These are phyloP conservation scores for Montipora capitata DNA, from an alignment of 92 coral and sea anemone genomes.

Conservation along the genomic window DNA sequence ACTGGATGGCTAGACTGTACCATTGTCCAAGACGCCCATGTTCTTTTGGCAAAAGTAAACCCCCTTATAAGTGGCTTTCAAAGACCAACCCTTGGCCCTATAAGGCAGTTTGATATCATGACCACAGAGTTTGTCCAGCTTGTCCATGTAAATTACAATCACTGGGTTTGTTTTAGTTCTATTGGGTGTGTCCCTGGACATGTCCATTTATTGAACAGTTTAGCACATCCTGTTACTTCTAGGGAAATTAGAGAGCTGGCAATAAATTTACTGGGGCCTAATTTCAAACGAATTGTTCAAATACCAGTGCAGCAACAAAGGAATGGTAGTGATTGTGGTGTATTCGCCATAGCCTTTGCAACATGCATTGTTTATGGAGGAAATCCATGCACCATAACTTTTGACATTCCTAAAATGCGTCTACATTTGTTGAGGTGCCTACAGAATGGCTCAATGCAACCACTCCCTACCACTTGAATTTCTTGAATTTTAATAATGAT, in stretches of 20 bases:
- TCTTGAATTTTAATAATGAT: conserved; percentile 9
- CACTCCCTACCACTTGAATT: conserved; percentile 19
- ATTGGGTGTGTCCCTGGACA: conserved; percentile 33
- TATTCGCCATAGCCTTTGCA: too few species aligned
- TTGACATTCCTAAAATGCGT: conserved; percentile 12
- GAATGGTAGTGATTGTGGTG: background rate
- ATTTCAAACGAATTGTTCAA: too few species aligned
- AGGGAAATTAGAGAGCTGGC: conserved; percentile 12
- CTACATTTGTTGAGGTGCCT: conserved; percentile 7
- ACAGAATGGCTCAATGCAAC: too few species aligned
- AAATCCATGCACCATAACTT: too few species aligned
- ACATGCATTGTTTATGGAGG: too few species aligned
- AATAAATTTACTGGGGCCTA: background rate
- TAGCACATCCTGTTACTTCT: background rate
- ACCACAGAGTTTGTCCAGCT: background rate
- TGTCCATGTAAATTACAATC: background rate
- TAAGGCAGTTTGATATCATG: background rate
- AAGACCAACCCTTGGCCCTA: conserved; percentile 49
- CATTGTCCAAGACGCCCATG: conserved; percentile 56
- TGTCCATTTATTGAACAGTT: conserved; percentile 14
- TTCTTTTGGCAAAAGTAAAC: conserved; percentile 52
- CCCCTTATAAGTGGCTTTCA: conserved; percentile 57
- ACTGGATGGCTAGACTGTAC: conserved; percentile 70
- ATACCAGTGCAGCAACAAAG: conserved; percentile 30
- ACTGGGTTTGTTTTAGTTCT: conserved; percentile 7